Evolutionary conservation across 2,797 vertebrate genomes (phyloP), one percentile per base, ranked within the genome.

Genomic region (Danio albolineatus): DNA sequence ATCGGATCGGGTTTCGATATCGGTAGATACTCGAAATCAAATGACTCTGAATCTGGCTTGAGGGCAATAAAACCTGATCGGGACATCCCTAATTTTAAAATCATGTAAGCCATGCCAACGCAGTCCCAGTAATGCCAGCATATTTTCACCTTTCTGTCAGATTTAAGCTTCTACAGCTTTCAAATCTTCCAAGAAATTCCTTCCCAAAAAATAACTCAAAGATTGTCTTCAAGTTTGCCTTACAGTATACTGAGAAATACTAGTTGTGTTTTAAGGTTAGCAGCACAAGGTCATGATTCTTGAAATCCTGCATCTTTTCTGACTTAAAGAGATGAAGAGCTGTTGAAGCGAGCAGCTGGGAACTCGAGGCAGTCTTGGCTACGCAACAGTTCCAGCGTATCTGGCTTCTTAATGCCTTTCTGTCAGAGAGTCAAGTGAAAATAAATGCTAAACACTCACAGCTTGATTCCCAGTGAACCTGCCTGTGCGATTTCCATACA

Each of bases 401-500:
- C 6, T 54, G 60, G 36, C 36, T 44, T 56, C 39, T 13, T 10
- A 16, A 44, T 13, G 54, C 36, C 41, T 49, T 48, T 67, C 13
- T 70, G 38, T 17, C 12, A 39, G 39, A 48, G 43, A 10, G 10
- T 65, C 13, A 28, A 21, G 36, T 43, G 74, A 28, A 57, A 39
- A 13, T 13, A 6, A 46, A 44, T 10, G 14, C 43, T 19, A 9
- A 19, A 46, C n/a, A 7, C 41, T 77, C 43, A 10, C 46, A 51
- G 48, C 44, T 39, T 39, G 60, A 14, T 66, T 80, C 46, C 82
- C 82, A 86, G 71, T 81, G 71, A 85, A 80, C 78, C 80, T 81
- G 76, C 66, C 85, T 83, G 59, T 46, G 59, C 83, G 83, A 54
- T 71, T 86, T 87, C 71, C 82, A 81, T 14, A 60, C 14, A 80